These are phyloP conservation scores for Acleris emargana DNA, from an alignment of 2,888 invertebrate species.

Conservation along the genomic window DNA sequence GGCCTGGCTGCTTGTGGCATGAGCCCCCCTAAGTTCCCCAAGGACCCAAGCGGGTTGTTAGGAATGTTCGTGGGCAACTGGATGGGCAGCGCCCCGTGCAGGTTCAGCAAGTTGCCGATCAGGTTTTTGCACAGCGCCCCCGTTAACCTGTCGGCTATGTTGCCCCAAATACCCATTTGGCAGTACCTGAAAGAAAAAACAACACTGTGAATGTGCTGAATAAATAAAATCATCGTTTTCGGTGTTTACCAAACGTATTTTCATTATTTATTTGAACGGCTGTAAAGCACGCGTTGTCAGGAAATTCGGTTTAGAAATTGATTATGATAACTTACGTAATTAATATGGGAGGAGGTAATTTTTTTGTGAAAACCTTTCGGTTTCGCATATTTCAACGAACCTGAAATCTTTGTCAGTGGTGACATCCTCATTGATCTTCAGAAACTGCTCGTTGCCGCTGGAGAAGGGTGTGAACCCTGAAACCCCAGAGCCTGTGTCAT, in stretches of 20 bases:
- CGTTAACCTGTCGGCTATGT: slow-evolving; percentile 82
- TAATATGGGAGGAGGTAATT: too few species aligned
- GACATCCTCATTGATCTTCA: slow-evolving; percentile 61
- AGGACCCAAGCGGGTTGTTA: slow-evolving; percentile 5
- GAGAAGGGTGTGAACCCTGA: slow-evolving; percentile 56
- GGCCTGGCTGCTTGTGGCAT: slow-evolving; percentile 13
- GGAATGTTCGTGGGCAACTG: slow-evolving; percentile 23
- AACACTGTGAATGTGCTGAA: background rate
- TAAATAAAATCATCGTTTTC: too few species aligned
- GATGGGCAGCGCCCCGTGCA: slow-evolving; percentile 47
- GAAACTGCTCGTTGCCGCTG: slow-evolving; percentile 60
- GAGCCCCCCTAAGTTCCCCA: slow-evolving; percentile 13
- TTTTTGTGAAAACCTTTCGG: too few species aligned
- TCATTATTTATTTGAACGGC: too few species aligned
- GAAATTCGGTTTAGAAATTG: too few species aligned
- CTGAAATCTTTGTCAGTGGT: slow-evolving; percentile 69
- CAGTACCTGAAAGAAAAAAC: slow-evolving; percentile 78
- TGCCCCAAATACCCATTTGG: slow-evolving; percentile 88
- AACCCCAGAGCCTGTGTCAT: slow-evolving; percentile 44
- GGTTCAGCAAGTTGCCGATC: slow-evolving; percentile 59
- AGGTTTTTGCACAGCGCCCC: slow-evolving; percentile 80
- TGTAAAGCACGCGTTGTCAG: too few species aligned
- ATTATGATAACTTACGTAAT: too few species aligned
- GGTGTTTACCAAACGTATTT: too few species aligned
- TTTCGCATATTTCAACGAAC: slow-evolving; percentile 44